phyloP scores from a whole-genome alignment of 1,140 invertebrate genomes.

The Leucophenga varia region DNA sequence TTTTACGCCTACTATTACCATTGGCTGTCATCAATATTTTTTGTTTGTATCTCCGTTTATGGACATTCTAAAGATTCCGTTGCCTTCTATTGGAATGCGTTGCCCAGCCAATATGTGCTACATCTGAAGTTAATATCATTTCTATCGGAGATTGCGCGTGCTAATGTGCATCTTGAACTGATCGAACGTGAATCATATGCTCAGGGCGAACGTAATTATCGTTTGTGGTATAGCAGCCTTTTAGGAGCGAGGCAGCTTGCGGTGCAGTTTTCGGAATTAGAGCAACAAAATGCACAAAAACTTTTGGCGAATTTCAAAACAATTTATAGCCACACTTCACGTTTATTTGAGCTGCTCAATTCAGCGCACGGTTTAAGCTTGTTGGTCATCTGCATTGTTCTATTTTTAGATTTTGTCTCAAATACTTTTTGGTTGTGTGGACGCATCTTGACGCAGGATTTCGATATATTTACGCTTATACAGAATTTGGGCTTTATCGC shows the following conservation, averaged over 20 bases:
- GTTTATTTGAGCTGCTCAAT: constrained; percentile 20
- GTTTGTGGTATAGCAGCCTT: no score
- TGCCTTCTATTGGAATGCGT: constrained; percentile 13
- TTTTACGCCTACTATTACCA: constrained; percentile 3
- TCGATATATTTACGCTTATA: no score
- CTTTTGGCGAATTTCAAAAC: no score
- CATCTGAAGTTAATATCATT: constrained; percentile 31
- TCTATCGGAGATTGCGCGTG: constrained; percentile 21
- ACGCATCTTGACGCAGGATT: no score
- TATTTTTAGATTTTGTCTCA: constrained; percentile 32
- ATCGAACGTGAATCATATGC: no score
- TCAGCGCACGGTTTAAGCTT: constrained; percentile 26
- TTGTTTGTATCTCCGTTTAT: no score
- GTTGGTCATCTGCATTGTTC: constrained; percentile 27
- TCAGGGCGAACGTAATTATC: no score
- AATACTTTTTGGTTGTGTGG: constrained; percentile 41
- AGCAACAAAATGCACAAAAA: no score
- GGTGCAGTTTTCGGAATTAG: no score
- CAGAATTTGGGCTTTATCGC: constrained; percentile 11
- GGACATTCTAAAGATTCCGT: background rate
- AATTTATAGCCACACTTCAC: constrained; percentile 25
- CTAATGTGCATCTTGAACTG: constrained; percentile 15
- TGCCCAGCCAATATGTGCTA: constrained; percentile 20
- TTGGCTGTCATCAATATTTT: no score
- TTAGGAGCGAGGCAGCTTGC: no score